Base-by-base conservation (phyloP, 2,797 vertebrate genomes). In the Danio kyathit region DNA sequence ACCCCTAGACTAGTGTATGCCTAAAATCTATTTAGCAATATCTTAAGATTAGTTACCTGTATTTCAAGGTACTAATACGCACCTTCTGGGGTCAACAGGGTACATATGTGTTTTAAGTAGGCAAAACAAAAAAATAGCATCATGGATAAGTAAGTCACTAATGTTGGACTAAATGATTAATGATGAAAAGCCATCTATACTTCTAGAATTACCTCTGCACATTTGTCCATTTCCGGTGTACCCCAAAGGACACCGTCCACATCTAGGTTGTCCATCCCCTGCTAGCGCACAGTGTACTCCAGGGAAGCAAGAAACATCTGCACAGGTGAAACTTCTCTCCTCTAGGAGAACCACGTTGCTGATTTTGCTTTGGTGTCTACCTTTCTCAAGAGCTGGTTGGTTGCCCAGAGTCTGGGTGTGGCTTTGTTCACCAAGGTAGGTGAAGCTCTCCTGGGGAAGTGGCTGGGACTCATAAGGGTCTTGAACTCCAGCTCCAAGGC, bases 211-310 rank as follows among this genome's bases (percentile, higher is more conserved):
- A 95, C 95, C 95, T 92, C 93, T 88, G 86, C 95, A 96, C 0
- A 54, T 79, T 16, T 44, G 85, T 74, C 95, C 95, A 44, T 96
- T 91, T 51, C 95, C 91, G 0, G 77, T 88, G 89, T 94, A 94
- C n/a, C 95, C 94, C 0, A 81, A 13, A 0, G 94, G 95, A 86
- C 94, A 96, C 72, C 90, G 84, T 2, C 92, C 94, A 17, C 95
- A 96, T 64, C 72, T 89, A 70, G 91, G 88, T 8, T 79, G 81
- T 6, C 87, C 89, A 0, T 59, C 83, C 4, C 5, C 0, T 0
- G 7, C 59, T 0, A 51, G 75, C 41, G 93, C 65, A 0, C 95
- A 95, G 38, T 7, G 85, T 71, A 94, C 94, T 0, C 92, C 93
- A 0, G 88, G 79, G 76, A 94, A 95, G 64, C 95, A 96, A 0